These are phyloP conservation scores for Beroe forskalii DNA, from an alignment of 37 sponge, comb jelly and placozoan species.

Conservation along the genomic window DNA sequence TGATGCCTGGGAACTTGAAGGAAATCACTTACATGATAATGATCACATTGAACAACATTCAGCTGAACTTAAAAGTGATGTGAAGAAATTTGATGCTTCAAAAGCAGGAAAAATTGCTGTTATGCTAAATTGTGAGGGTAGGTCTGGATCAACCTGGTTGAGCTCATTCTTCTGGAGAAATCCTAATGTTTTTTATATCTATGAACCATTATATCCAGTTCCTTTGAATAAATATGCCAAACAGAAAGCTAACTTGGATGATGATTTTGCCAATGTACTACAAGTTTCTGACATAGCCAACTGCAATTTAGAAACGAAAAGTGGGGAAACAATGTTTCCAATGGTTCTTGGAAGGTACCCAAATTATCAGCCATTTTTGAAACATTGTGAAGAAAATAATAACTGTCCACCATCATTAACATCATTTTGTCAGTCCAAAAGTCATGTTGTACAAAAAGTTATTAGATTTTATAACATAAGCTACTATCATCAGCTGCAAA, in stretches of 20 bases:
- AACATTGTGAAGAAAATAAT: conserved; percentile 1
- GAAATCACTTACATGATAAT: background rate
- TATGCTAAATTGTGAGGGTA: conserved; percentile 28
- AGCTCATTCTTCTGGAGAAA: conserved; percentile 41
- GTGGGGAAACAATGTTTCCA: conserved; percentile 25
- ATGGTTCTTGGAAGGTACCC: conserved; percentile 47
- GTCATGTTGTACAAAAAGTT: conserved; percentile 21
- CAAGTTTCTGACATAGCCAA: background rate
- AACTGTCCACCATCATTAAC: conserved; percentile 10
- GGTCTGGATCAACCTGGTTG: conserved; percentile 35
- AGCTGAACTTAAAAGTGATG: background rate
- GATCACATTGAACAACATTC: background rate
- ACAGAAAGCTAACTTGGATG: background rate
- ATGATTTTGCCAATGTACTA: background rate
- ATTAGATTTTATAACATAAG: conserved; percentile 19
- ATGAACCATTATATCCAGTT: conserved; percentile 16
- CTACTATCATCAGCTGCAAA: background rate
- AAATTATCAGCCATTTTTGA: background rate
- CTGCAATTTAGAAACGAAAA: background rate
- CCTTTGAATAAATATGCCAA: background rate
- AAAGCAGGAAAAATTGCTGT: background rate
- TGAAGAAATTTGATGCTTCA: background rate
- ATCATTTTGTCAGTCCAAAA: background rate
- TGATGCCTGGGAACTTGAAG: background rate
- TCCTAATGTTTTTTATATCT: conserved; percentile 34